phyloP scores from a whole-genome alignment of 2,888 invertebrate genomes.

The Cryptocephalus primarius region DNA sequence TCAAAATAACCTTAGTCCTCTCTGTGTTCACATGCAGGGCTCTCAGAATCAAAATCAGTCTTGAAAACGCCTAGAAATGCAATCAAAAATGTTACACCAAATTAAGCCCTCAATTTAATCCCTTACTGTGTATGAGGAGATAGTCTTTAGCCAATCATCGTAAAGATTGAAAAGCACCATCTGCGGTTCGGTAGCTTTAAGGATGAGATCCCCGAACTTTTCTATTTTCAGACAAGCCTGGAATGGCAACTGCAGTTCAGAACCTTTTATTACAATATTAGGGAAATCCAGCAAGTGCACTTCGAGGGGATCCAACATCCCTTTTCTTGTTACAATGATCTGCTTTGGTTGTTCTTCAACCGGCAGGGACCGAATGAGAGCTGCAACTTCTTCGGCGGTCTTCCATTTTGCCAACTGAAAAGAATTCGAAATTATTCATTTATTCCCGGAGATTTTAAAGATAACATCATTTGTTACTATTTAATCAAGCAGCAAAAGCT shows the following conservation, averaged over 20 bases:
- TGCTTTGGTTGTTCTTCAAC: conserved; percentile 99
- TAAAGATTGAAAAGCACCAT: conserved; percentile 99
- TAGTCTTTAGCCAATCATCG: conserved; percentile 99
- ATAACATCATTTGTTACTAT: too few relatives aligned
- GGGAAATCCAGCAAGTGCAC: conserved; percentile 99
- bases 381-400: conserved; percentile 99
- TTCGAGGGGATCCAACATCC: conserved; percentile 99
- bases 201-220: conserved; percentile 97
- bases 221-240: conserved; percentile 98
- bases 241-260: conserved; percentile 96
- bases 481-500: too few relatives aligned
- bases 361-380: conserved; percentile 93
- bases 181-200: conserved; percentile 98
- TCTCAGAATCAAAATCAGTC: conserved; percentile 89
- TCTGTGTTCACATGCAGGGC: conserved; percentile 99
- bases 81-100: not conserved
- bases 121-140: conserved; percentile 89
- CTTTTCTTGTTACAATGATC: conserved; percentile 98
- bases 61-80: conserved; percentile 76
- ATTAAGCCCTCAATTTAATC: too few relatives aligned
- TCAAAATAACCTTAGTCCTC: conserved; percentile 93
- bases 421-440: not conserved
- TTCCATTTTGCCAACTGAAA: conserved; percentile 95
- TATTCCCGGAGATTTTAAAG: not conserved
- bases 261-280: conserved; percentile 99